Percentiles rank a stretch among this genome's conserved stretches.
These are phyloP conservation scores for Lepus townsendii DNA, from an alignment of 2,797 vertebrate genomes.

Conservation along the genomic window DNA sequence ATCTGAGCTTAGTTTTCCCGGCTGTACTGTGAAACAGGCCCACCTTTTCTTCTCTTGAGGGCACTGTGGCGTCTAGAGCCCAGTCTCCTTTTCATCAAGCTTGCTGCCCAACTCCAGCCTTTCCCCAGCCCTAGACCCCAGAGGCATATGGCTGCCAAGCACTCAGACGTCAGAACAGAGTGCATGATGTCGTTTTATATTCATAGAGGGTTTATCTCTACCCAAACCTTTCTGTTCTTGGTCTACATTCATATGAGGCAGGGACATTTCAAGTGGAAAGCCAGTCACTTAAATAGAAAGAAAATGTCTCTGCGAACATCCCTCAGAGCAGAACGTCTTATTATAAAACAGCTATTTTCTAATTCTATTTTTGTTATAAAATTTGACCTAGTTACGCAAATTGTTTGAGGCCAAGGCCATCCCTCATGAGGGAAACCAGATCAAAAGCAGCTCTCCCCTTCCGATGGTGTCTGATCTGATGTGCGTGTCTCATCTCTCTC, in stretches of 20 bases:
- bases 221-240: neutral
- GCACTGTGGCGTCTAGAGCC: neutral
- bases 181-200: neutral
- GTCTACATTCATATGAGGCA: neutral
- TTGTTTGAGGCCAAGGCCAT: neutral
- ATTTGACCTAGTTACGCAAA: neutral
- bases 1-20: neutral
- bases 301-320: conserved; percentile 31
- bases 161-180: conserved; percentile 11
- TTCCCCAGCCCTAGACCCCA: neutral
- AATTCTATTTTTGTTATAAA: conserved; percentile 42
- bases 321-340: conserved; percentile 9
- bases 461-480: neutral
- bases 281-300: conserved; percentile 11
- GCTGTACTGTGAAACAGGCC: neutral
- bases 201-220: neutral
- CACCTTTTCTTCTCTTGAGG: neutral
- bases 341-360: conserved; percentile 48
- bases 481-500: neutral
- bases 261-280: neutral
- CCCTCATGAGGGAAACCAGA: neutral
- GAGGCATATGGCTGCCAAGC: neutral
- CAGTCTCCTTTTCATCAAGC: neutral
- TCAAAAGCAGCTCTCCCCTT: neutral
- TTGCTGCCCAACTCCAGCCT: neutral